These are phyloP conservation scores for Thymelicus lineola DNA, from an alignment of 2,888 invertebrate genomes.

Conservation along the genomic window DNA sequence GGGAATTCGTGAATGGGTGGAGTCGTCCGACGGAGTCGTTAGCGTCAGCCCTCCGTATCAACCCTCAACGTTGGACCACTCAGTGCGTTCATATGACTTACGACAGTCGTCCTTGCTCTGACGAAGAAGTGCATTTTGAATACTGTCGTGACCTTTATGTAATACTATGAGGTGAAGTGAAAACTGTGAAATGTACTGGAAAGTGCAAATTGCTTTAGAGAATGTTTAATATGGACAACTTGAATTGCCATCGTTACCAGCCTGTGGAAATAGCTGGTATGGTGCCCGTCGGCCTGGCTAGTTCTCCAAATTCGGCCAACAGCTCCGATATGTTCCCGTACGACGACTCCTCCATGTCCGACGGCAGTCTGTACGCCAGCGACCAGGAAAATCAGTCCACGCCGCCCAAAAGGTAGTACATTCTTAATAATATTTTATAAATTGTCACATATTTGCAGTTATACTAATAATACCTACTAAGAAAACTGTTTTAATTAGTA, in stretches of 20 bases:
- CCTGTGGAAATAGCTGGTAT: conserved; percentile 28
- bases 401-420: conserved; percentile 85
- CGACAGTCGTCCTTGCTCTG: conserved; percentile 13
- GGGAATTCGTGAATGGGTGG: conserved; percentile 37
- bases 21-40: conserved; percentile 23
- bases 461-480: not conserved
- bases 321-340: conserved; percentile 86
- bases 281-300: conserved; percentile 34
- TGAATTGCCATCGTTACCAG: conserved; percentile 34
- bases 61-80: conserved; percentile 34
- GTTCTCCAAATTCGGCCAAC: conserved; percentile 28
- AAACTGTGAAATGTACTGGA: conserved; percentile 9
- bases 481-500: too few species aligned
- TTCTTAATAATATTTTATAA: too few species aligned
- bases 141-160: not conserved
- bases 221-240: conserved; percentile 41
- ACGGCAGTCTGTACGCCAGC: conserved; percentile 90
- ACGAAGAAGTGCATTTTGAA: not conserved
- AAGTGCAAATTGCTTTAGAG: conserved; percentile 4
- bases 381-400: conserved; percentile 92
- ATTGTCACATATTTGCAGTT: not conserved
- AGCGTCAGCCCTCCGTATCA: conserved; percentile 36
- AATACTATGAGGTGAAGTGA: conserved; percentile 11
- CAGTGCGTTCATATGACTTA: conserved; percentile 12
- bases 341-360: conserved; percentile 84